Evolutionary conservation across 92 coral and sea anemone species (phyloP).

Genomic region (Parazoanthus swiftii): DNA sequence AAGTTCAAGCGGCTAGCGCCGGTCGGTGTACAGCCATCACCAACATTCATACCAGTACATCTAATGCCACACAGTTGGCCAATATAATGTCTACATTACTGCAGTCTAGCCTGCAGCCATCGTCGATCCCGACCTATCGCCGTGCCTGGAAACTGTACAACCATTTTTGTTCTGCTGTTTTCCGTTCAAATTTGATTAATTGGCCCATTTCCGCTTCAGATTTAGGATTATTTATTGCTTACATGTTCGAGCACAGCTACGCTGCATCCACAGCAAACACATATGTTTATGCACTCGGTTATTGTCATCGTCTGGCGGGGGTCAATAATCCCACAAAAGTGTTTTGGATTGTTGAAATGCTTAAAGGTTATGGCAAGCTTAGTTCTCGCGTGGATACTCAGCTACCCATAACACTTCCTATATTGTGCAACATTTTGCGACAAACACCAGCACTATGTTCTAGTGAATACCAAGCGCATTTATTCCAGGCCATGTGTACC

Average conservation of each 20-base stretch:
- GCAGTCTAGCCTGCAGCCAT: conserved; percentile 59
- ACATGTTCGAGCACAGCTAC: conserved; percentile 47
- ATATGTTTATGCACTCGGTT: conserved; percentile 52
- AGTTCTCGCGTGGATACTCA: conserved; percentile 49
- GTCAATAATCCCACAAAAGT: conserved; percentile 43
- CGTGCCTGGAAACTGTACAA: conserved; percentile 62
- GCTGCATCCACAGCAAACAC: conserved; percentile 59
- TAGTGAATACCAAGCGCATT: neutral
- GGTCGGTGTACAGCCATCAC: neutral
- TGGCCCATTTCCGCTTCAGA: neutral
- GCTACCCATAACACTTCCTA: conserved; percentile 57
- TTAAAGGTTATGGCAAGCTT: conserved; percentile 53
- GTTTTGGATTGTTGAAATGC: conserved; percentile 50
- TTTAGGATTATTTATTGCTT: conserved; percentile 60
- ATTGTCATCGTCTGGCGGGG: conserved; percentile 46
- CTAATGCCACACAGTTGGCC: conserved; percentile 41
- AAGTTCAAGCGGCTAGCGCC: conserved; percentile 36
- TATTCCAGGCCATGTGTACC: conserved; percentile 12
- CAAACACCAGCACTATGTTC: neutral
- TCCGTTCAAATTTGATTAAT: neutral
- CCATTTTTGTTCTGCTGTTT: conserved; percentile 17
- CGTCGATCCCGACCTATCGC: conserved; percentile 63
- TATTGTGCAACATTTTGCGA: conserved; percentile 17
- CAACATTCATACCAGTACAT: neutral
- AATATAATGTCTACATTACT: conserved; percentile 40